Evolutionary conservation across 2,888 invertebrate genomes (phyloP), one percentile per base, ranked within the genome.

Genomic region (Cosmopolites sordidus): DNA sequence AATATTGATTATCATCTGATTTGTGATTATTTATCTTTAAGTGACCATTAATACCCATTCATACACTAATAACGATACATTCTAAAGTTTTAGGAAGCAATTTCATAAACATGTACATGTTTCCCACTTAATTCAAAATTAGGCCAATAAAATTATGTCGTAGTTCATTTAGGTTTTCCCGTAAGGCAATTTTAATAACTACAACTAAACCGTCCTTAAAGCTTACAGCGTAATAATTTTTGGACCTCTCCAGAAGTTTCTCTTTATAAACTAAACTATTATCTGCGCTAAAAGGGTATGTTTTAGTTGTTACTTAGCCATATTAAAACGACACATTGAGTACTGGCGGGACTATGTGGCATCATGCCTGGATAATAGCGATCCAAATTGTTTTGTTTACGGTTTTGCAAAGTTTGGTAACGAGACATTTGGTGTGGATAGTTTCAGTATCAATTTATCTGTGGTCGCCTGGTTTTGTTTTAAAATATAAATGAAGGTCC

Each of bases 261-360:
- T 27, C 39, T 47, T 47, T 47, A 47, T 47, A 37, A 27, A 27
- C 39, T 39, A 40, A 47, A 39, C 39, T 39, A 47, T 47, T 47
- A 47, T 47, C 47, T 47, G 39, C 33, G 38, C 47, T 47, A 47
- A 47, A 47, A 47, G 47, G 47, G 47, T 33, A 33, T 47, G 38
- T 22, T 47, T 16, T 17, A 40, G 47, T 47, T 39, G 16, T 47
- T 27, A 16, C 40, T 27, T 39, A 27, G 16, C 47, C 39, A 27
- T 47, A 47, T 47, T 39, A 40, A 39, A 47, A 39, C 39, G 37
- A 12, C 14, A 16, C 46, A 22, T 6, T 9, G 17, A 39, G 14
- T 38, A 45, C 27, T 39, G 22, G 33, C n/a, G 33, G 8, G 8
- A 33, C 8, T 12, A 3, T 11, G 33, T 33, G 33, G 33, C 33